Base-by-base conservation (phyloP, 2,797 vertebrate species). In the Danio choprae region DNA sequence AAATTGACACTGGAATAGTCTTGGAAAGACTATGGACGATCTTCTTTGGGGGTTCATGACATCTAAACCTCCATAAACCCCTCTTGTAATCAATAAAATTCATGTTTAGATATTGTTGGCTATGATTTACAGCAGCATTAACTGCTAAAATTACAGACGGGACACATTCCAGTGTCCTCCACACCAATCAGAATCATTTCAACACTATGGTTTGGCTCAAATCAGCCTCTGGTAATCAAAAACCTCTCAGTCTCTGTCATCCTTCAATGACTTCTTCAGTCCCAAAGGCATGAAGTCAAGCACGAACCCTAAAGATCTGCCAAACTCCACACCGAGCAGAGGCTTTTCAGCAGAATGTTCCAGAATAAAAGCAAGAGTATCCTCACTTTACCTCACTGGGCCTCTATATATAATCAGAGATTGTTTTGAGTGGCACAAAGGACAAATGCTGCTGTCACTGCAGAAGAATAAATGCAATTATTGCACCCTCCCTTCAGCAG, bases 391-490 rank as follows among this genome's bases (percentile, higher is more conserved):
- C 72, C 56, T 60, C 56, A 48, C 56, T 48, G 16, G 41, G 56
- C 10, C 22, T 46, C 29, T 20, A 48, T 74, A 46, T 60, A 59
- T 74, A 59, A 62, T 62, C 56, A 38, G 44, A 74, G 58, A 48
- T 53, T 72, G 51, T 72, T 74, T 74, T 74, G 72, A 74, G 44
- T 74, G 72, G 58, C 72, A 74, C 72, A 50, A 62, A 74, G 72
- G 58, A 62, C 72, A 74, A 74, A 81, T 80, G 71, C 64, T 73
- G 75, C 71, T 48, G 69, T 67, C 77, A 59, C 71, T 65, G 8
- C 59, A 80, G 40, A 69, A 20, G 78, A 75, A 79, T 75, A 79
- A 84, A 81, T 64, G 71, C 83, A 79, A 79, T 84, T 78, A 81
- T 74, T 79, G 74, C 22, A 7, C 43, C 78, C 72, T 71, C 75